These are phyloP conservation scores for Manacus vitellinus DNA, from an alignment of 2,113 vertebrate genomes.

Conservation along the genomic window DNA sequence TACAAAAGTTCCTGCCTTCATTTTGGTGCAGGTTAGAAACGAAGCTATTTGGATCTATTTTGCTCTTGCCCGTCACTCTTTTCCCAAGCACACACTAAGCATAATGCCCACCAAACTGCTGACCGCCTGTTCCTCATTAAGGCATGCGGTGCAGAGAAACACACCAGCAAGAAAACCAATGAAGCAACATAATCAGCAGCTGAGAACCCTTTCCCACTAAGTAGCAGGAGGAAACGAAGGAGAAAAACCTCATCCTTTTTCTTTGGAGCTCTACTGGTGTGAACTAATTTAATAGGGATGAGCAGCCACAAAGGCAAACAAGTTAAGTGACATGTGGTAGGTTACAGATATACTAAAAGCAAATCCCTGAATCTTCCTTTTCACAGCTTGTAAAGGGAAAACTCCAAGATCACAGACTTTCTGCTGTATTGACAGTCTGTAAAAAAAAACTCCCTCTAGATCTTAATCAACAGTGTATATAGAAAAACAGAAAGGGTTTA, in stretches of 20 bases:
- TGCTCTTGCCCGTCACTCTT: neutral
- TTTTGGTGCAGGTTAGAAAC: neutral
- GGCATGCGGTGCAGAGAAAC: neutral
- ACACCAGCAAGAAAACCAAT: neutral
- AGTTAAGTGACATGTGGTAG: slow-evolving; percentile 1
- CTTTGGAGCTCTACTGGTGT: slow-evolving; percentile 39
- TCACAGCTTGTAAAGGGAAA: slow-evolving; percentile 7
- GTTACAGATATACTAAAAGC: neutral
- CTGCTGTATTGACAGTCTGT: neutral
- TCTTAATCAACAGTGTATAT: neutral
- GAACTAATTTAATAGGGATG: slow-evolving; percentile 56
- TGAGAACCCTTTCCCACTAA: slow-evolving; percentile 10
- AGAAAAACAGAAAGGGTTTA: neutral
- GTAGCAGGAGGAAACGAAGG: slow-evolving; percentile 12
- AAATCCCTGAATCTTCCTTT: neutral
- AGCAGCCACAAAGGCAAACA: slow-evolving; percentile 27
- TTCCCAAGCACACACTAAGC: neutral
- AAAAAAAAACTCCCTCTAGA: neutral
- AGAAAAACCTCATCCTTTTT: slow-evolving; percentile 29
- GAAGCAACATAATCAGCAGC: slow-evolving; percentile 2
- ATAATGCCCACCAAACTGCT: neutral
- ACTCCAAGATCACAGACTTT: neutral
- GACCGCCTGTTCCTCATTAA: neutral
- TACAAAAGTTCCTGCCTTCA: neutral
- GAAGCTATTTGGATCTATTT: neutral